Percentiles rank a stretch among this genome's conserved stretches.
These are phyloP conservation scores for Nomada ferruginata DNA, from an alignment of 2,888 invertebrate species.

Conservation along the genomic window DNA sequence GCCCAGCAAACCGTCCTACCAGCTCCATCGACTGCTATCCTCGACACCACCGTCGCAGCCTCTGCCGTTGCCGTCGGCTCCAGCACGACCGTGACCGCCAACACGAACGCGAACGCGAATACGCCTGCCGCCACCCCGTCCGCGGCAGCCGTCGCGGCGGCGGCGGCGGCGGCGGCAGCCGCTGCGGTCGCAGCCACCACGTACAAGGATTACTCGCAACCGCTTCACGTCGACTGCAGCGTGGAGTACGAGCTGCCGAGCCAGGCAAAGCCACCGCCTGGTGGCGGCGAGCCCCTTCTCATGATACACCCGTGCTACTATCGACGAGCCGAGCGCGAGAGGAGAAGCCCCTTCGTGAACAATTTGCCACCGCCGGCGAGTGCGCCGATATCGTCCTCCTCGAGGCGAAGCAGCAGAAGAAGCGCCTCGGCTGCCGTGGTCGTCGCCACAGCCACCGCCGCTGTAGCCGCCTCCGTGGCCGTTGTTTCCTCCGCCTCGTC, in stretches of 20 bases:
- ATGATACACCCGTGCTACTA: conserved; percentile 97
- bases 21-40: conserved; percentile 61
- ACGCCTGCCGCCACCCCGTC: conserved; percentile 82
- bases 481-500: conserved; percentile 45
- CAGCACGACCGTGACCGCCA: conserved; percentile 46
- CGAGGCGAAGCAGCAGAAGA: conserved; percentile 65
- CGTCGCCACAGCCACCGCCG: conserved; percentile 67
- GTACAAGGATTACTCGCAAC: conserved; percentile 90
- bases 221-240: conserved; percentile 95
- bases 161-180: conserved; percentile 73
- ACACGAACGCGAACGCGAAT: conserved; percentile 76
- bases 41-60: conserved; percentile 36
- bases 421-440: conserved; percentile 71
- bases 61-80: conserved; percentile 8
- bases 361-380: conserved; percentile 88
- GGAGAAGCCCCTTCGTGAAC: conserved; percentile 93
- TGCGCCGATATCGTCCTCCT: conserved; percentile 70
- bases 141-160: conserved; percentile 86
- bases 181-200: conserved; percentile 78
- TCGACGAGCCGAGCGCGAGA: conserved; percentile 93
- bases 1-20: conserved; percentile 69
- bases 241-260: conserved; percentile 96
- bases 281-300: conserved; percentile 92
- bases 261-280: conserved; percentile 94
- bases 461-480: conserved; percentile 38